Percentiles rank a stretch among this genome's conserved stretches.
These are phyloP conservation scores for Atethmia centrago DNA, from an alignment of 2,888 invertebrate genomes.

Conservation along the genomic window DNA sequence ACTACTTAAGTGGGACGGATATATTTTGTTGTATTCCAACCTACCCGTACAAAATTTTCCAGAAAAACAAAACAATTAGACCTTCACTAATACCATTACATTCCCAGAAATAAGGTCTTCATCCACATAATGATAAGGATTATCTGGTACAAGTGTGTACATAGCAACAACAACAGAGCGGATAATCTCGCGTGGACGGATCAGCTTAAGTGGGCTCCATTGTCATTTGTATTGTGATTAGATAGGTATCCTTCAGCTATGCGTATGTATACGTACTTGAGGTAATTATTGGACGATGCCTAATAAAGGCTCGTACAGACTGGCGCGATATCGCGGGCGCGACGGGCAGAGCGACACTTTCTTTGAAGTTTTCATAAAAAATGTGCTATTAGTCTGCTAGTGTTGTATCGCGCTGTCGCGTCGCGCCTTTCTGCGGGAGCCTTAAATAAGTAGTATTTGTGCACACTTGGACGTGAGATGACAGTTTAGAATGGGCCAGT, in stretches of 20 bases:
- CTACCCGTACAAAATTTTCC: background rate
- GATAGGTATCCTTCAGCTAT: constrained; percentile 51
- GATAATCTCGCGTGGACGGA: constrained; percentile 72
- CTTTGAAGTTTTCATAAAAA: no score
- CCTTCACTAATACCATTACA: constrained; percentile 25
- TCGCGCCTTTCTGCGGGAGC: no score
- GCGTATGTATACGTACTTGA: constrained; percentile 35
- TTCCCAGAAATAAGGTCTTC: constrained; percentile 36
- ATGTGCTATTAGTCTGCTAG: no score
- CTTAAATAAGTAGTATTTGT: background rate
- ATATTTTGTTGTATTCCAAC: no score
- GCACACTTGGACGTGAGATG: background rate
- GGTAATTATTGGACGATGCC: constrained; percentile 54
- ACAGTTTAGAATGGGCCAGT: background rate
- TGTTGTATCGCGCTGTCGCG: no score
- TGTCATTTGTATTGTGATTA: constrained; percentile 73
- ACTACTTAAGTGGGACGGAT: no score
- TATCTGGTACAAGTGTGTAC: constrained; percentile 49
- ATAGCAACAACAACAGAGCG: constrained; percentile 49
- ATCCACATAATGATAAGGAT: constrained; percentile 54
- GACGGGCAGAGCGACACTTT: no score
- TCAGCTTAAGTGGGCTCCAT: constrained; percentile 70
- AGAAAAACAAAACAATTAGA: constrained; percentile 34
- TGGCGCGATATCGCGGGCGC: no score
- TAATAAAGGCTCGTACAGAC: no score